Base-by-base conservation (phyloP, 1,140 invertebrate genomes). In the Pollicipes pollicipes region DNA sequence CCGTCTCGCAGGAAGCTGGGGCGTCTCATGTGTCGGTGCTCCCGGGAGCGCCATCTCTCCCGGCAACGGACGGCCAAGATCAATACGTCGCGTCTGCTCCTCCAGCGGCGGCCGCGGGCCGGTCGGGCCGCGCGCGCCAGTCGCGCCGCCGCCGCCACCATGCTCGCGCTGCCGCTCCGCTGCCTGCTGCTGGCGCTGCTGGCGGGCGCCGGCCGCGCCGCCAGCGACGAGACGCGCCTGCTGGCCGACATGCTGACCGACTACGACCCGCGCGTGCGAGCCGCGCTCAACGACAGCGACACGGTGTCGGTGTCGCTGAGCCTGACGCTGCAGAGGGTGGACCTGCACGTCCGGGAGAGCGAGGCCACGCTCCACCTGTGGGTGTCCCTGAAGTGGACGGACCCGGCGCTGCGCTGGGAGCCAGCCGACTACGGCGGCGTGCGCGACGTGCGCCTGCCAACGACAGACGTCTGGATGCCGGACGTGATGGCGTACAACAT, bases 401-500 rank as follows among this genome's bases (percentile, higher is more conserved):
- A 98, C 81, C 91, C 93, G 82, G 98, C 97, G 82, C 83, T 98
- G 68, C 85, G 88, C 78, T 99, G 96, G 96, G 95, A 98, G 80
- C 87, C 89, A 77, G 87, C 87, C 31, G 93, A 98, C 75, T 98
- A 90, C 79, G 95, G 94, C 24, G 90, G 90, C 68, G 91, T 99
- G 67, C 90, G 90, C 78, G 91, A 93, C 79, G 85, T 98, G 26
- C 84, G 94, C 75, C 95, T 99, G 77, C 93, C 93, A 70, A 93
- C 94, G 35, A 91, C 91, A 80, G 91, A 90, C 80, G 85, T 99
- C 70, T 98, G 96, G 96, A 95, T 93, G 80, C 95, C 96, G 71
- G 95, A 98, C 82, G 91, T 98, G 69, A 90, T 98, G 75, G 95
- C 98, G 88, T 98, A 97, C 81, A 98, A 98, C 86, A 97, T 58